Conservation (phyloP, 2,113 vertebrate species). For the Alligator sinensis region DNA sequence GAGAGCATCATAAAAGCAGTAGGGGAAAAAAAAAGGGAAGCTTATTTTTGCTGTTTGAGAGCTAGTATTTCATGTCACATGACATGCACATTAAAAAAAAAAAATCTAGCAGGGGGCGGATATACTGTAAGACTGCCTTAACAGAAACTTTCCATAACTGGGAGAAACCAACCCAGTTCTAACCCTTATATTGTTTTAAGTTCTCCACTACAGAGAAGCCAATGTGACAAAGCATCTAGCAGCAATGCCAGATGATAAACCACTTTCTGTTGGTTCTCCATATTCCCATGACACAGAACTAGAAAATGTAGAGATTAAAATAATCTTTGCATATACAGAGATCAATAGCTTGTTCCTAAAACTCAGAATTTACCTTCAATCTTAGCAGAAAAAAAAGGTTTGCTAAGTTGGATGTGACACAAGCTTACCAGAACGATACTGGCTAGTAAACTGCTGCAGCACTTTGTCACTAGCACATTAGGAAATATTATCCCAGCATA, state of each 20-base stretch:
- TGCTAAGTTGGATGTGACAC: background rate
- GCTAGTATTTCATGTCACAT: background rate
- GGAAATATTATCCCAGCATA: background rate
- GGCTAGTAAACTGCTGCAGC: conserved; percentile 27
- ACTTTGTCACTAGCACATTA: background rate
- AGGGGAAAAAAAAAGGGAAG: background rate
- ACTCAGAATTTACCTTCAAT: background rate
- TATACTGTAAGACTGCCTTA: background rate
- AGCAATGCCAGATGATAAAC: background rate
- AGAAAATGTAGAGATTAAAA: conserved; percentile 20
- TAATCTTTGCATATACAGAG: conserved; percentile 28
- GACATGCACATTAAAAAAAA: background rate
- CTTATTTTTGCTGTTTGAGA: background rate
- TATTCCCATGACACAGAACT: background rate
- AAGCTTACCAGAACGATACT: background rate
- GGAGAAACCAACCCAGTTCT: background rate
- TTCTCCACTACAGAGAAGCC: background rate
- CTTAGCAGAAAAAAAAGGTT: background rate
- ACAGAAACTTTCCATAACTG: background rate
- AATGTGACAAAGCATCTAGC: background rate
- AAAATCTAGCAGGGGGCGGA: background rate
- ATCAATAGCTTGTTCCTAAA: conserved; percentile 34
- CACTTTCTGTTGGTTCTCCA: background rate
- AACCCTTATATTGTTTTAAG: background rate
- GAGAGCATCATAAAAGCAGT: background rate